Evolutionary conservation across 2,113 vertebrate genomes (phyloP).

Genomic region (Pogonocichla stellata): DNA sequence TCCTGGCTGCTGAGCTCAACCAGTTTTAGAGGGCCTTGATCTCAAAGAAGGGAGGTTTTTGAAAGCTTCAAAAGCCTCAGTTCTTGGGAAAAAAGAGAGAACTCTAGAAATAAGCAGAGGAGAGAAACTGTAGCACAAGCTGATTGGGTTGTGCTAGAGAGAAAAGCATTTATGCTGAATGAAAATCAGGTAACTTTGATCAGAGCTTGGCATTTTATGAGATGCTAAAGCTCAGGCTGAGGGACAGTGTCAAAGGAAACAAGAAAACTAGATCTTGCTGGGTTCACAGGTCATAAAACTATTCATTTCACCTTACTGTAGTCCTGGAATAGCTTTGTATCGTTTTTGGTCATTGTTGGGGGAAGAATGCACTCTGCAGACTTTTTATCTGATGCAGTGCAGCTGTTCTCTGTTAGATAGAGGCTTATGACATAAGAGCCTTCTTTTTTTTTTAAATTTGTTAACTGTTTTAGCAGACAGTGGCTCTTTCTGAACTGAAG

Average conservation of each 20-base stretch:
- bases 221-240: neutral
- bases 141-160: neutral
- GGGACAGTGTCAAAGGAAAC: neutral
- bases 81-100: neutral
- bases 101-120: neutral
- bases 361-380: neutral
- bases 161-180: neutral
- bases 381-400: constrained; percentile 27
- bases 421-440: neutral
- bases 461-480: neutral
- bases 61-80: neutral
- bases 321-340: neutral
- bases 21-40: neutral
- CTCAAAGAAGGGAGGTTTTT: neutral
- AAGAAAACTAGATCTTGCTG: neutral
- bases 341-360: neutral
- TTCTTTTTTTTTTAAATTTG: neutral
- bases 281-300: neutral
- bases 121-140: neutral
- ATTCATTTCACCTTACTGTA: constrained; percentile 29
- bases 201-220: neutral
- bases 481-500: neutral
- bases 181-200: neutral
- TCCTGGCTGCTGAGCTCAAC: neutral
- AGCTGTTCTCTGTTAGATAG: constrained; percentile 23